Conservation (phyloP, 2,113 vertebrate genomes). For the Sapayoa aenigma region DNA sequence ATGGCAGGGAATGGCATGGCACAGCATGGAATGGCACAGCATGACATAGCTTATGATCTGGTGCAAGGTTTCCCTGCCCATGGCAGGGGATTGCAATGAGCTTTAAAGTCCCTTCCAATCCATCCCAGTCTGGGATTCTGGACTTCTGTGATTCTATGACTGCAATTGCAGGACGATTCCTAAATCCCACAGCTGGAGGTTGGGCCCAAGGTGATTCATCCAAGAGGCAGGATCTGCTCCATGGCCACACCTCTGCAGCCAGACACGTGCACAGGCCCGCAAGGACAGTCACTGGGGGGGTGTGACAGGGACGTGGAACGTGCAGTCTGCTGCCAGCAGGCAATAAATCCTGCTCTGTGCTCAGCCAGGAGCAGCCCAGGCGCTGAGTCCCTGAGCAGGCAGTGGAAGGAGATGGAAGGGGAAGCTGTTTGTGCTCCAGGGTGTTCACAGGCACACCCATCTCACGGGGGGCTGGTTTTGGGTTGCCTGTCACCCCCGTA, state of each 20-base stretch:
- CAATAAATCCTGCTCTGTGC: not conserved
- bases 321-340: not conserved
- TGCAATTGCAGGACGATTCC: accelerated
- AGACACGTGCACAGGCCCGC: not conserved
- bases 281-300: not conserved
- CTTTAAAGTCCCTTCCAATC: not conserved
- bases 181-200: accelerated
- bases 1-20: accelerated
- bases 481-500: accelerated
- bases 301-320: not conserved
- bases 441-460: accelerated
- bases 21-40: accelerated
- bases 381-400: accelerated
- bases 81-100: not conserved
- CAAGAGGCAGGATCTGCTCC: not conserved
- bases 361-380: not conserved
- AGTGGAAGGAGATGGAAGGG: not conserved
- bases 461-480: accelerated
- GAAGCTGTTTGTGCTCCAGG: no score
- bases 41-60: not conserved
- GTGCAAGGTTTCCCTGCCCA: not conserved
- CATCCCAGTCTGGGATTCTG: no score
- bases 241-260: accelerated
- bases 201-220: accelerated
- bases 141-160: not conserved